These are phyloP conservation scores for Leucopsar rothschildi DNA, from an alignment of 2,113 vertebrate genomes.

Conservation along the genomic window DNA sequence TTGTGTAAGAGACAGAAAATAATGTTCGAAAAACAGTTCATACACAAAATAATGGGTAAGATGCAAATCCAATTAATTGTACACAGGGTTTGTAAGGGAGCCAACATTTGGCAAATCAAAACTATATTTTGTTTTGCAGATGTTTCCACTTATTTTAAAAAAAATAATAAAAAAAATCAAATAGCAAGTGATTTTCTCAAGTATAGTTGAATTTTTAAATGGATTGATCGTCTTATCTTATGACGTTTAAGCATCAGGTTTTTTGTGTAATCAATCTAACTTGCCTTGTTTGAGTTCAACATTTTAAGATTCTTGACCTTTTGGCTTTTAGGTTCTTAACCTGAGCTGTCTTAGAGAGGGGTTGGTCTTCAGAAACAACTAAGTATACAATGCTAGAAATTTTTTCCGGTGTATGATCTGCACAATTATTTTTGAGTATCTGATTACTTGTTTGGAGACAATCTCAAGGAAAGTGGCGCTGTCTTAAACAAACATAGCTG, in stretches of 20 bases:
- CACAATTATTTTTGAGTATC: neutral
- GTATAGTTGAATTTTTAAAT: neutral
- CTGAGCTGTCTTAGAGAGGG: neutral
- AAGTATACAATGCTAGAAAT: neutral
- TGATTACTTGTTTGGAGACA: neutral
- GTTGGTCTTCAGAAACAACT: neutral
- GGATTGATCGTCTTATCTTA: neutral
- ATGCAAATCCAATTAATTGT: neutral
- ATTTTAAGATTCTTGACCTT: neutral
- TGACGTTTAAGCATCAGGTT: neutral
- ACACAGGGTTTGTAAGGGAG: neutral
- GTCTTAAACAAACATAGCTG: neutral
- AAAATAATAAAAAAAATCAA: neutral
- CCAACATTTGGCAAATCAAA: neutral
- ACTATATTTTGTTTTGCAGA: neutral
- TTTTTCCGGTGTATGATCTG: neutral
- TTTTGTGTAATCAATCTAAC: neutral
- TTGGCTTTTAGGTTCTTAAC: neutral
- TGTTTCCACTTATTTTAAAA: neutral
- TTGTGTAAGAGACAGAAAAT: constrained; percentile 28
- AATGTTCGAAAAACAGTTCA: neutral
- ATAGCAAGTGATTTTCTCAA: neutral
- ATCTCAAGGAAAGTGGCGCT: neutral
- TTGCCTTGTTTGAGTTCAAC: neutral
- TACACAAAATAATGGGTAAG: neutral